Evolutionary conservation across 1,140 invertebrate genomes (phyloP).

Genomic region (Hylaeus anthracinus): DNA sequence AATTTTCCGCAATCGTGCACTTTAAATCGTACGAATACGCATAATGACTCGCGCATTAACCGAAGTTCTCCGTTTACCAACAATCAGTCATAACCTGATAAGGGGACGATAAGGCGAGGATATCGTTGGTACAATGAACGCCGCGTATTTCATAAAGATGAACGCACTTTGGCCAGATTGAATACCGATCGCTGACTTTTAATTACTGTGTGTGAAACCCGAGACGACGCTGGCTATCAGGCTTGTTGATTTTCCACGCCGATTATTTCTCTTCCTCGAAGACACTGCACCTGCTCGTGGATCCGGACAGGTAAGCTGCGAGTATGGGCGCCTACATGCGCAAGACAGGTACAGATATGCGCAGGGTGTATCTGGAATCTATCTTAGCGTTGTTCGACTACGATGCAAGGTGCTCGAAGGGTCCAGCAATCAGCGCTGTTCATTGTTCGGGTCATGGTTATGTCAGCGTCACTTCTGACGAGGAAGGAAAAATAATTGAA

Average conservation of each 20-base stretch:
- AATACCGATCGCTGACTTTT: conserved; percentile 18
- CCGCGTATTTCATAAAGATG: conserved; percentile 15
- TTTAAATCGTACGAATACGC: not conserved
- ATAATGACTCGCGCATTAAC: conserved; percentile 19
- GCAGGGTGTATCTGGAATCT: no score
- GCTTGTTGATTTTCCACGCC: conserved; percentile 14
- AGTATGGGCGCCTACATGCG: no score
- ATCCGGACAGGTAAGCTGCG: no score
- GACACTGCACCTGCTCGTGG: not conserved
- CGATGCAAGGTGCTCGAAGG: no score
- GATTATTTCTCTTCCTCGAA: not conserved
- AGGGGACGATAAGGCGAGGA: conserved; percentile 2
- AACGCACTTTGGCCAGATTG: conserved; percentile 8
- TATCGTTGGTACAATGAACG: not conserved
- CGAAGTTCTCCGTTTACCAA: conserved; percentile 10
- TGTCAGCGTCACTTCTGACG: no score
- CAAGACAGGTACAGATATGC: no score
- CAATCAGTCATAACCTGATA: conserved; percentile 12
- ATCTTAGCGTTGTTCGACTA: no score
- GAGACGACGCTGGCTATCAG: not conserved
- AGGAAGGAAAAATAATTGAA: no score
- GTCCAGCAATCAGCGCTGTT: no score
- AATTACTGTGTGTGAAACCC: conserved; percentile 13
- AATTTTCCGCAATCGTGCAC: conserved; percentile 1
- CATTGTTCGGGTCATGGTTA: no score